Percentiles rank a stretch among this genome's conserved stretches.
These are phyloP conservation scores for Leptonema lineaticorne DNA, from an alignment of 1,140 invertebrate species.

Conservation along the genomic window DNA sequence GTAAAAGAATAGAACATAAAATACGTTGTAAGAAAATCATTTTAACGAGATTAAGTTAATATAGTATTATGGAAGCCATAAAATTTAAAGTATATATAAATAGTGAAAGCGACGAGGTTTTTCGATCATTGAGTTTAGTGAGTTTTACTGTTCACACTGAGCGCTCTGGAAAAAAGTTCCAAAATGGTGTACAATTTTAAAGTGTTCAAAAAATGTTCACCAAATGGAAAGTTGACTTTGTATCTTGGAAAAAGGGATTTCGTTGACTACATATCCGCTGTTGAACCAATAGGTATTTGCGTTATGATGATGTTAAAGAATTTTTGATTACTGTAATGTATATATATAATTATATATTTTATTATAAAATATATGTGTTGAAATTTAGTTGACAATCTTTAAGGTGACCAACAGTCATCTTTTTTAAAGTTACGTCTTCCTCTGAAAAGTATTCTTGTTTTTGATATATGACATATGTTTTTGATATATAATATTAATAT, in stretches of 20 bases:
- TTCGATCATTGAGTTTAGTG: not conserved
- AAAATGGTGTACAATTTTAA: constrained; percentile 87
- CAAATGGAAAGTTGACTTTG: constrained; percentile 91
- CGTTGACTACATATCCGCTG: constrained; percentile 88
- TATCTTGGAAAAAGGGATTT: constrained; percentile 96
- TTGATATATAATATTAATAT: no score
- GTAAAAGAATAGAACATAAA: no score
- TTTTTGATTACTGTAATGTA: no score
- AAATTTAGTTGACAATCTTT: no score
- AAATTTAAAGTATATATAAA: constrained; percentile 39
- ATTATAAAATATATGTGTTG: no score
- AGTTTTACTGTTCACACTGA: not conserved
- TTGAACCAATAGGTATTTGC: constrained; percentile 94
- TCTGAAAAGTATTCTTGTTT: no score
- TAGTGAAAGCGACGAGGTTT: constrained; percentile 14
- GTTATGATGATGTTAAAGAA: no score
- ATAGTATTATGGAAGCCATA: constrained; percentile 38
- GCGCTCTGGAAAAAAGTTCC: not conserved
- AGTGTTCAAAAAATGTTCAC: constrained; percentile 93
- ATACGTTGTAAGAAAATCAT: constrained; percentile 34
- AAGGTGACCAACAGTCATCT: no score
- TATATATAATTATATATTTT: no score
- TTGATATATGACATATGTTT: no score
- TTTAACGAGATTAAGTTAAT: constrained; percentile 40
- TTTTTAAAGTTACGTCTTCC: no score